Evolutionary conservation across 2,888 invertebrate species (phyloP), one percentile per base, ranked within the genome.

Genomic region (Aethes cnicana): DNA sequence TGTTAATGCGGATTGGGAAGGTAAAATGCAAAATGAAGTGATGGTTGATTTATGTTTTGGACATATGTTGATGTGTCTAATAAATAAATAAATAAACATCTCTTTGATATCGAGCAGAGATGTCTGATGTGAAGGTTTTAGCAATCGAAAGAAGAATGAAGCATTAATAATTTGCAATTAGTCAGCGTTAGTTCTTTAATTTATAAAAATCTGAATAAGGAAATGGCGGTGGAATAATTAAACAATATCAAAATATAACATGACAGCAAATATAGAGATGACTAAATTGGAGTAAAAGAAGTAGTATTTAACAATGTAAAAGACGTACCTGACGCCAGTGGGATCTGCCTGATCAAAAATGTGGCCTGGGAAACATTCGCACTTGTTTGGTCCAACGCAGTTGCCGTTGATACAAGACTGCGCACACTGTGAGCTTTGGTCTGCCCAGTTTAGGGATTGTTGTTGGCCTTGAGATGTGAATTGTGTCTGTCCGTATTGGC

Each of bases 371-470:
- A 90, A 87, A 57, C 93, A 93, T 4, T 82, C 81, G 69, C 95
- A 95, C 23, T 59, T 68, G 53, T 84, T 78, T 1, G 67, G 66
- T 44, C 66, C 78, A 5, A 91, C 89, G 69, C 95, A 95, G 18
- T 90, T 81, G 11, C 94, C 95, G 62, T 95, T 94, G 43, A 92
- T 72, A 61, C 95, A 95, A 5, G 92, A 92, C 16, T 87, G 81
- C 2, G 92, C 89, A 66, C 95, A 95, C n/a, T 81, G 50, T n/a
- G 46, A 35, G 4, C 37, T 52, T 5, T 18, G 30, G 3, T 36
- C 9, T 0, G 63, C 77, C 2, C 61, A 57, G 23, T 23, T 42
- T 12, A 42, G 18, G 28, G 41, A 14, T 8, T 18, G 41, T 9
- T 42, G 23, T n/a, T 44, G 44, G 14, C 25, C 35, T 28, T 42